A percentile compares a stretch with the other conserved stretches of the same genome.
Evolutionary conservation across 1,140 invertebrate species (phyloP).

Genomic region (Orchestia grillus): DNA sequence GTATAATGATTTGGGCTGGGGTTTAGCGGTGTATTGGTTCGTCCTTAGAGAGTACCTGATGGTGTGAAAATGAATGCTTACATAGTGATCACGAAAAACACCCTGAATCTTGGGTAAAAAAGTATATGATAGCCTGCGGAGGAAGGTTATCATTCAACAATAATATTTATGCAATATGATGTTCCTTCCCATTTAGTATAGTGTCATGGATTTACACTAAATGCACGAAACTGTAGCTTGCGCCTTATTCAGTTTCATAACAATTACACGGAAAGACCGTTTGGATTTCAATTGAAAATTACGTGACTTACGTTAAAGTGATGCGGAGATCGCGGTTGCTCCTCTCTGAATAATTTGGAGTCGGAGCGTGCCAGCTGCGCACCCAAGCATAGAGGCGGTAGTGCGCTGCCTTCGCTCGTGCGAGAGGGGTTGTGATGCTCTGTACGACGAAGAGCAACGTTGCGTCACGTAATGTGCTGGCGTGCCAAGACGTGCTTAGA

Average conservation of each 20-base stretch:
- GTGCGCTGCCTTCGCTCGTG: neutral
- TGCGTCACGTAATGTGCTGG: neutral
- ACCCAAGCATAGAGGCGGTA: neutral
- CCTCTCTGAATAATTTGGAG: neutral
- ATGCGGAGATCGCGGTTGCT: neutral
- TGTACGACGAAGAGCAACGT: neutral
- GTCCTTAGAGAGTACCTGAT: too few relatives aligned
- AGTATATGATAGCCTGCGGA: too few relatives aligned
- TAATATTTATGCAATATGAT: too few relatives aligned
- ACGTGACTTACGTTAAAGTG: too few relatives aligned
- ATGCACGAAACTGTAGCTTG: neutral
- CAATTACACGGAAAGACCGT: neutral
- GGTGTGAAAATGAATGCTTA: too few relatives aligned
- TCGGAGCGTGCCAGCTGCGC: neutral
- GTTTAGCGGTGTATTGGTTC: too few relatives aligned
- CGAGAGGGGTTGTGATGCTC: neutral
- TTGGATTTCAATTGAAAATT: neutral
- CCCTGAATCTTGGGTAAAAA: too few relatives aligned
- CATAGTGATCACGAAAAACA: too few relatives aligned
- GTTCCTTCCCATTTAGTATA: too few relatives aligned
- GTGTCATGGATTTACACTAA: neutral
- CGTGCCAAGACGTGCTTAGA: neutral
- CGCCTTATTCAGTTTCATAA: neutral
- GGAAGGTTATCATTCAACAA: too few relatives aligned
- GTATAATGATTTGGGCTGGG: too few relatives aligned